Evolutionary conservation across 2,888 invertebrate species (phyloP).

Genomic region (Hipparchia semele): DNA sequence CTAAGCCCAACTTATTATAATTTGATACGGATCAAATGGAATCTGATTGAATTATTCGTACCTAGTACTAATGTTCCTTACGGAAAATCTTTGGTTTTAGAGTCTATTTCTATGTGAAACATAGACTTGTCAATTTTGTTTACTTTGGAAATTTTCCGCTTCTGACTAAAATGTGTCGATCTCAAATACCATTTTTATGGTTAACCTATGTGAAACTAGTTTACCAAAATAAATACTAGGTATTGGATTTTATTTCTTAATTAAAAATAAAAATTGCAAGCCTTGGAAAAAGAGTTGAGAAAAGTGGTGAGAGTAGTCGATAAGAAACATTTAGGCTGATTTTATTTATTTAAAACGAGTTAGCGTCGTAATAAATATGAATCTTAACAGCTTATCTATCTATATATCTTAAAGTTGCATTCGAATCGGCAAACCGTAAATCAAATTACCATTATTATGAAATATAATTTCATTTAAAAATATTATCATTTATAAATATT

Average conservation of each 20-base stretch:
- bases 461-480: no score
- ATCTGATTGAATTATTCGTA: no score
- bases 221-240: neutral
- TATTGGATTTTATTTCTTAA: neutral
- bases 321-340: neutral
- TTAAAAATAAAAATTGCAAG: neutral
- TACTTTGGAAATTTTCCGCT: no score
- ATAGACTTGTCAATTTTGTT: no score
- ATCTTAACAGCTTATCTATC: neutral
- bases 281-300: neutral
- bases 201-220: neutral
- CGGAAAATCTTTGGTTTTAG: no score
- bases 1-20: no score
- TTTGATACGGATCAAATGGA: no score
- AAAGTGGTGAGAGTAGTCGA: neutral
- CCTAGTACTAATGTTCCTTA: no score
- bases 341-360: neutral
- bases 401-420: neutral
- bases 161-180: no score
- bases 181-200: neutral
- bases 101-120: no score
- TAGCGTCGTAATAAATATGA: neutral
- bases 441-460: no score
- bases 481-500: no score
- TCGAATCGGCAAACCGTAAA: neutral